Evolutionary conservation across 2,888 invertebrate species (phyloP).

Genomic region (Eurytoma californica): DNA sequence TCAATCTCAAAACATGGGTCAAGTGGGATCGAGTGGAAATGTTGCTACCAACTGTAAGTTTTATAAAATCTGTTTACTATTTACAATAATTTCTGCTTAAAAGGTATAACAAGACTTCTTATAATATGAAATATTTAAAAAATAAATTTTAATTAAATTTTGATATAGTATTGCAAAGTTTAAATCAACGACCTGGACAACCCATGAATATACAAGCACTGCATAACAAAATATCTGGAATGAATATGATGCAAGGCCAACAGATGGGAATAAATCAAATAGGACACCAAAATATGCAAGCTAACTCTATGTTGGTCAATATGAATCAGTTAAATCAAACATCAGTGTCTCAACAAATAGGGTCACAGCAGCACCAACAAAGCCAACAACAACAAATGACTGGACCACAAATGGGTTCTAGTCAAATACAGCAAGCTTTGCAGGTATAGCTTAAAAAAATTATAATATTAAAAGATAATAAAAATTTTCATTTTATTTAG

Average conservation of each 20-base stretch:
- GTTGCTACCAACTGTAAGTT: constrained; percentile 72
- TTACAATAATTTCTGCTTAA: not conserved
- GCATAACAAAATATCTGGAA: constrained; percentile 78
- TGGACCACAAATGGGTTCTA: constrained; percentile 64
- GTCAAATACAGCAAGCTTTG: constrained; percentile 71
- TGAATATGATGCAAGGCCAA: constrained; percentile 74
- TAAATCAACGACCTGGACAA: constrained; percentile 82
- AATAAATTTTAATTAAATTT: not conserved
- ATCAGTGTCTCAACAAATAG: constrained; percentile 61
- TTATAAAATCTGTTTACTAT: constrained; percentile 14
- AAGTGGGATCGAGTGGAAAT: constrained; percentile 75
- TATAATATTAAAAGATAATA: not conserved
- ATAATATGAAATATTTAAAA: not conserved
- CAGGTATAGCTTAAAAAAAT: constrained; percentile 60
- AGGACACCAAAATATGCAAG: constrained; percentile 74
- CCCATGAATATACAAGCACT: constrained; percentile 78
- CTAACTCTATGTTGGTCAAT: constrained; percentile 72
- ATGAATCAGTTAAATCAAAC: constrained; percentile 48
- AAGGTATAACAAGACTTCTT: no score
- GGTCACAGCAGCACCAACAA: constrained; percentile 36
- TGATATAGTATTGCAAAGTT: constrained; percentile 81
- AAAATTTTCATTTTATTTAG: constrained; percentile 54
- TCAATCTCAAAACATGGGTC: constrained; percentile 78
- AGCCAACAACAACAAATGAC: constrained; percentile 65
- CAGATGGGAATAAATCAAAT: constrained; percentile 74